These are phyloP conservation scores for Neogale vison DNA, from an alignment of 2,113 vertebrate genomes.

Conservation along the genomic window DNA sequence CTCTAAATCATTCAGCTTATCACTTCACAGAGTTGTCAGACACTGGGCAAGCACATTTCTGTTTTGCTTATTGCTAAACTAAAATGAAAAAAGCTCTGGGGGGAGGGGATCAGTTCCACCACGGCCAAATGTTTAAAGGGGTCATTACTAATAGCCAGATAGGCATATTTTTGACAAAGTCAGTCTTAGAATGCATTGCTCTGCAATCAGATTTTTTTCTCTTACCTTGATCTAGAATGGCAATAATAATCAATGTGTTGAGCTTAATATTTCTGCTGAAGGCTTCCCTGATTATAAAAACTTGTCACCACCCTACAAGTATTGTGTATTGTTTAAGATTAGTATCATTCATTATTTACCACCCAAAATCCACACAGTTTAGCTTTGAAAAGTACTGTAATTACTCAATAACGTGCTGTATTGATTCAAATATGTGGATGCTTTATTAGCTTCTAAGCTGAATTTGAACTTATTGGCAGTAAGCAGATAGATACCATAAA, in stretches of 20 bases:
- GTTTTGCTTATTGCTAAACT: constrained; percentile 65
- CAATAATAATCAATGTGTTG: constrained; percentile 70
- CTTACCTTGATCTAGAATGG: constrained; percentile 62
- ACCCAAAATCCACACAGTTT: constrained; percentile 68
- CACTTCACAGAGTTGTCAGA: not conserved
- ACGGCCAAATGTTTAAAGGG: constrained; percentile 73
- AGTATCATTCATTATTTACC: constrained; percentile 72
- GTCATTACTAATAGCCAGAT: constrained; percentile 29
- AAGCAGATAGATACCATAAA: constrained; percentile 30
- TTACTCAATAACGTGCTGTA: constrained; percentile 73
- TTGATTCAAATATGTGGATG: constrained; percentile 69
- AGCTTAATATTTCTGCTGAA: constrained; percentile 48
- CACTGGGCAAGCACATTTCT: not conserved
- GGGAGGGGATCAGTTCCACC: constrained; percentile 43
- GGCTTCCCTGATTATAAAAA: not conserved
- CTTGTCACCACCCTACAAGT: constrained; percentile 41
- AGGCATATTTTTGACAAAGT: constrained; percentile 58
- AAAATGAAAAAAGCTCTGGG: constrained; percentile 33
- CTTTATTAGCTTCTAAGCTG: constrained; percentile 57
- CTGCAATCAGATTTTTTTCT: constrained; percentile 56
- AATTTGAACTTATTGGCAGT: constrained; percentile 46
- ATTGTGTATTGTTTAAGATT: constrained; percentile 54
- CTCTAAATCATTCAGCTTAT: not conserved
- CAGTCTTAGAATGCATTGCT: constrained; percentile 59
- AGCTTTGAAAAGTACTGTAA: constrained; percentile 70